A percentile compares a stretch with the other conserved stretches of the same genome.
These are phyloP conservation scores for Ciconia boyciana DNA, from an alignment of 2,113 vertebrate species.

Conservation along the genomic window DNA sequence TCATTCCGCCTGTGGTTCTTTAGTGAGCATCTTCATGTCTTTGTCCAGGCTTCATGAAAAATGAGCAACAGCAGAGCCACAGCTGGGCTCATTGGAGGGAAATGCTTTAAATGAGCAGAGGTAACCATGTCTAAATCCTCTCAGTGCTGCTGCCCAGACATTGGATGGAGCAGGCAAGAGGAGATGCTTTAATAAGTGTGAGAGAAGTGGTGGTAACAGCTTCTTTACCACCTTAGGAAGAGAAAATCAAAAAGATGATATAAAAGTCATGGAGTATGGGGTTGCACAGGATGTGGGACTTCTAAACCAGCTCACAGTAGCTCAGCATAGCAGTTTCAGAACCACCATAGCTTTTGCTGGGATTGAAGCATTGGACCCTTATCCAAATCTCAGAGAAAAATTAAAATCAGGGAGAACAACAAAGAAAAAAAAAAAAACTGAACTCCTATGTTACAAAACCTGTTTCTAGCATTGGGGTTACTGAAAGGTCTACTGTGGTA, in stretches of 20 bases:
- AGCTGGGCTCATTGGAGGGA: not conserved
- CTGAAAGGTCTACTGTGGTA: not conserved
- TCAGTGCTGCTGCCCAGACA: not conserved
- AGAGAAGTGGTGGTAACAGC: not conserved
- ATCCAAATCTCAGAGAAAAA: not conserved
- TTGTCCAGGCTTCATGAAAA: not conserved
- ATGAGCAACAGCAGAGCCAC: not conserved
- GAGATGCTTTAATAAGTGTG: rapidly evolving
- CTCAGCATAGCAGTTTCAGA: not conserved
- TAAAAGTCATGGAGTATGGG: not conserved
- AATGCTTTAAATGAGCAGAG: not conserved
- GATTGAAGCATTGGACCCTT: not conserved
- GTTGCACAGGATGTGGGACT: not conserved
- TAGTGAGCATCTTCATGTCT: not conserved
- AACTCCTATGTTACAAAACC: not conserved
- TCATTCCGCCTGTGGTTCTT: not conserved
- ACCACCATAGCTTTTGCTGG: not conserved
- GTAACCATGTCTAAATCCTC: not conserved
- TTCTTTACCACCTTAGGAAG: not conserved
- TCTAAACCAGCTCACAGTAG: not conserved
- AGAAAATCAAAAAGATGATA: not conserved
- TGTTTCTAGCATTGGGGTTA: not conserved
- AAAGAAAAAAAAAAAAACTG: not conserved
- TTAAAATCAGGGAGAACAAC: not conserved
- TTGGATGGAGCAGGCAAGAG: not conserved